Evolutionary conservation across 2,888 invertebrate genomes (phyloP), one percentile per base, ranked within the genome.

Genomic region (Limnephilus lunatus): DNA sequence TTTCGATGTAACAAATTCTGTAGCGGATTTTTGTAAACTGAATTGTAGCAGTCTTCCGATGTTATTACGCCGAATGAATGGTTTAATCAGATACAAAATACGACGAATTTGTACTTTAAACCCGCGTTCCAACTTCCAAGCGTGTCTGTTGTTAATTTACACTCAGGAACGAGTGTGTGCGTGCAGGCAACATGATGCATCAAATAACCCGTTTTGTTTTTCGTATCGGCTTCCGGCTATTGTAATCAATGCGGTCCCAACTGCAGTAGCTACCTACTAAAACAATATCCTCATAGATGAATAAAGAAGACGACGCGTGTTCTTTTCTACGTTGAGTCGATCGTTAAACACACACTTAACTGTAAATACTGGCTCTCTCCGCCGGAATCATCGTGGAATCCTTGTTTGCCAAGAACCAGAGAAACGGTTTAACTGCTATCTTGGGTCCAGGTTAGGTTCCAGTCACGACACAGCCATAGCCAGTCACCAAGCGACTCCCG

Each of bases 151-250:
- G 53, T 68, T 68, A 68, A 68, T 68, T 68, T 68, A 68, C 25
- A 5, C 19, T 68, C 53, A 5, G 53, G 53, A 68, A 25, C 53
- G 25, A 19, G 53, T 68, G 53, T 68, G 53, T 25, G 53, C 53
- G 53, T 68, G 53, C 53, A 68, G 53, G 25, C 19, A 68, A 68
- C 53, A 87, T n/a, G 30, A 53, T 87, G 53, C 53, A 48, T 30
- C 53, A 35, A 32, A 44, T 48, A 53, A 48, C 48, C 87, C 31
- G 87, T 68, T 85, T 87, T 87, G 87, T 87, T 87, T 85, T 85
- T 85, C 85, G 53, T 53, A 53, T 87, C 32, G 87, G n/a, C 87
- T 87, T 87, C 53, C 87, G 87, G 87, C 53, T 87, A 87, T 87
- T 87, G 87, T 87, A 32, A 87, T 68, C 48, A 32, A 31, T 25